A percentile compares a stretch with the other conserved stretches of the same genome.
phyloP scores from a whole-genome alignment of 2,797 vertebrate genomes.

The Pteronotus mesoamericanus region DNA sequence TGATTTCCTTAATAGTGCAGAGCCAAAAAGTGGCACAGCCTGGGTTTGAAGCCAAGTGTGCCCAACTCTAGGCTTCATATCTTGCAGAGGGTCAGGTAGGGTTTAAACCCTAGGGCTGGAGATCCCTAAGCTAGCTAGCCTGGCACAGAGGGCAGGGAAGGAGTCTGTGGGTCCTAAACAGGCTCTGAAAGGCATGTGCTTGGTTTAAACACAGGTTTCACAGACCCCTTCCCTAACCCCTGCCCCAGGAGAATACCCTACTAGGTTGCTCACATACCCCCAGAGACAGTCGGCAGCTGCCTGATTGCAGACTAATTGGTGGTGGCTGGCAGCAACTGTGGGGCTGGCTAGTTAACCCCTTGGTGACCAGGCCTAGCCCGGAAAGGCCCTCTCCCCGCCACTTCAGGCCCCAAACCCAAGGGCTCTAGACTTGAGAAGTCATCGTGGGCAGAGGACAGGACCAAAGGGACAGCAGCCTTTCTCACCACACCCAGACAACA shows the following conservation, averaged over 20 bases:
- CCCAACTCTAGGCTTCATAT: slow-evolving; percentile 25
- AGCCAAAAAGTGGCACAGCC: slow-evolving; percentile 49
- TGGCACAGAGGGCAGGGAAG: not conserved
- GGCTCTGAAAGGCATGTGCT: not conserved
- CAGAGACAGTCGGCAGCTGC: slow-evolving; percentile 58
- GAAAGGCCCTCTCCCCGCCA: not conserved
- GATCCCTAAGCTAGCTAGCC: not conserved
- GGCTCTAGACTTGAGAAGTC: not conserved
- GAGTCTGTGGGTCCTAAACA: not conserved
- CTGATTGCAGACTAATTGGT: slow-evolving; percentile 66
- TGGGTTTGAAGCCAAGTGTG: slow-evolving; percentile 40
- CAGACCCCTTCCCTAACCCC: not conserved
- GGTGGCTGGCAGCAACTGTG: slow-evolving; percentile 48
- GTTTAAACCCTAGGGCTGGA: not conserved
- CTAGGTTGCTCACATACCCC: slow-evolving; percentile 38
- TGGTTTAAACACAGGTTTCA: slow-evolving; percentile 6
- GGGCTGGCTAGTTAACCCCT: slow-evolving; percentile 41
- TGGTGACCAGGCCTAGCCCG: slow-evolving; percentile 13
- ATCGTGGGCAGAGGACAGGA: not conserved
- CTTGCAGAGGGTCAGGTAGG: not conserved
- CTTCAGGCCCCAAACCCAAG: slow-evolving; percentile 16
- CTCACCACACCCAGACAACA: not conserved
- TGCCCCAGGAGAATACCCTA: slow-evolving; percentile 23
- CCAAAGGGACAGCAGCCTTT: not conserved
- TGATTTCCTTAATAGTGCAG: slow-evolving; percentile 48